Conservation (phyloP, 2,113 vertebrate species). For the Anolis carolinensis region DNA sequence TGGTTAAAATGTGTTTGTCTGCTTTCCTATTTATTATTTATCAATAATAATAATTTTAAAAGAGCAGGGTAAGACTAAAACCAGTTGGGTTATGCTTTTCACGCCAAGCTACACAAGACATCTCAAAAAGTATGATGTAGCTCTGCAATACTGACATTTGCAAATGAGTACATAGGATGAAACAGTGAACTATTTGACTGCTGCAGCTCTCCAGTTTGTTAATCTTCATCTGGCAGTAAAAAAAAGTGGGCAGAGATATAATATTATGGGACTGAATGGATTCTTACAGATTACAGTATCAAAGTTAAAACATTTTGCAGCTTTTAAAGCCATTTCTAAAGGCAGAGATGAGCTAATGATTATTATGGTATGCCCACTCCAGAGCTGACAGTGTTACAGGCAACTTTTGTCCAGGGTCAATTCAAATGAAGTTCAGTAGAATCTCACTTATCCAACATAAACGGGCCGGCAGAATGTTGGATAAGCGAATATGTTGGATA, state of each 20-base stretch:
- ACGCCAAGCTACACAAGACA: background rate
- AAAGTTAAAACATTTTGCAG: slow-evolving; percentile 27
- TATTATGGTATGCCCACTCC: slow-evolving; percentile 1
- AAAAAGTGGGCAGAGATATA: slow-evolving; percentile 52
- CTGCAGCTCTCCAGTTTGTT: slow-evolving; percentile 56
- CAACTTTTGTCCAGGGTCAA: rapidly evolving
- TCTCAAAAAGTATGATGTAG: slow-evolving; percentile 37
- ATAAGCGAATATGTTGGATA: no score
- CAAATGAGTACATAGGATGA: slow-evolving; percentile 33
- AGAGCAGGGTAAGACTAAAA: background rate
- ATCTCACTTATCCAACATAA: no score
- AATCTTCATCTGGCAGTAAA: slow-evolving; percentile 45
- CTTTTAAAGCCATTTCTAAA: background rate
- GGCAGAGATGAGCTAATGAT: slow-evolving; percentile 25
- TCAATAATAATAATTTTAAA: no score
- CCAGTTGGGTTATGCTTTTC: background rate
- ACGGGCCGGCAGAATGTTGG: no score
- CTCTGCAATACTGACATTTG: slow-evolving; percentile 20
- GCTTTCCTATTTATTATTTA: no score
- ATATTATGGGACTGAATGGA: slow-evolving; percentile 48
- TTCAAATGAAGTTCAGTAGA: background rate
- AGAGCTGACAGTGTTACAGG: background rate
- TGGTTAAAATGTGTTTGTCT: no score
- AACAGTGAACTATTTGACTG: background rate
- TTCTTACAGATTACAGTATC: slow-evolving; percentile 44